Conservation (phyloP, 2,888 invertebrate species). For the Ectemnius continuus region DNA sequence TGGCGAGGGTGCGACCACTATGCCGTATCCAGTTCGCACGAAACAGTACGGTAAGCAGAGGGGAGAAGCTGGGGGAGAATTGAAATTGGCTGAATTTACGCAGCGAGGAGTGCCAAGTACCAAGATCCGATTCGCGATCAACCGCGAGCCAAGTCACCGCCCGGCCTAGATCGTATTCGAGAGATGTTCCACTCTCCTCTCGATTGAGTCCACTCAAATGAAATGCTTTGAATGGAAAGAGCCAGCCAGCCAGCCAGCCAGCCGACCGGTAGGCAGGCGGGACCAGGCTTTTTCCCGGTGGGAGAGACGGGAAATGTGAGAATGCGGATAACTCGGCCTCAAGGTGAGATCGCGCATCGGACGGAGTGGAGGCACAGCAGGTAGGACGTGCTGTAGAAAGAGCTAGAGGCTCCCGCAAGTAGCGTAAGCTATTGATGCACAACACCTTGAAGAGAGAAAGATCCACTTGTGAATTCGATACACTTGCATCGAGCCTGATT, state of each 20-base stretch:
- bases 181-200: not conserved
- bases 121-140: constrained; percentile 46
- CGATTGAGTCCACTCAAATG: not conserved
- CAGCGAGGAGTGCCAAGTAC: constrained; percentile 74
- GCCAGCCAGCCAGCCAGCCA: not conserved
- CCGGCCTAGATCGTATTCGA: not conserved
- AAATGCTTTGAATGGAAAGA: not conserved
- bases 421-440: constrained; percentile 71
- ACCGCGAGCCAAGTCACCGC: constrained; percentile 14
- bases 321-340: not conserved
- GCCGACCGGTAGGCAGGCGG: not conserved
- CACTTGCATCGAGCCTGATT: not conserved
- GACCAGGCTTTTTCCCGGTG: not conserved
- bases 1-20: constrained; percentile 97
- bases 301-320: too few relatives aligned
- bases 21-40: constrained; percentile 95
- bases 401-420: constrained; percentile 75
- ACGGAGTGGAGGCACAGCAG: constrained; percentile 68
- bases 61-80: constrained; percentile 25
- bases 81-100: constrained; percentile 63
- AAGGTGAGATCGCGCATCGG: constrained; percentile 49
- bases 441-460: constrained; percentile 51
- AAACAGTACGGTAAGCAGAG: constrained; percentile 96
- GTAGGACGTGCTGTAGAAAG: constrained; percentile 71
- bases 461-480: constrained; percentile 16